Conservation (phyloP, 2,113 vertebrate genomes). For the Scortum barcoo region DNA sequence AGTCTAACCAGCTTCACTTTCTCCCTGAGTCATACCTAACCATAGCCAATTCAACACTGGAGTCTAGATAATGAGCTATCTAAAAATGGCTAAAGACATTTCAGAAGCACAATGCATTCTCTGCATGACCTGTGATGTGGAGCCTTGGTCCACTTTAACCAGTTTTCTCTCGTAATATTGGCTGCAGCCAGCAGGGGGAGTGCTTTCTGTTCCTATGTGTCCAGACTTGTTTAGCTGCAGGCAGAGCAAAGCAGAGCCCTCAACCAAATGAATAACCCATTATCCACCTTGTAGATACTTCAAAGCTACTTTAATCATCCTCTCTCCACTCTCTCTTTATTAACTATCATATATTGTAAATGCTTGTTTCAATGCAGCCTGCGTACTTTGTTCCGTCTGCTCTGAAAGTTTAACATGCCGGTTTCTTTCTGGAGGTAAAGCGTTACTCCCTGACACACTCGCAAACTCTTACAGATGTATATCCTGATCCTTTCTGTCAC, state of each 20-base stretch:
- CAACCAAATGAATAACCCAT: slow-evolving; percentile 50
- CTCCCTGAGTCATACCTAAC: slow-evolving; percentile 59
- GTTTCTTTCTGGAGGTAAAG: slow-evolving; percentile 59
- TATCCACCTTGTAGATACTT: slow-evolving; percentile 54
- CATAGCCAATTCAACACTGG: slow-evolving; percentile 34
- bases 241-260: slow-evolving; percentile 48
- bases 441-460: slow-evolving; percentile 60
- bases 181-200: slow-evolving; percentile 78
- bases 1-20: slow-evolving; percentile 61
- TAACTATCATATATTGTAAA: slow-evolving; percentile 39
- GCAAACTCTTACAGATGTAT: slow-evolving; percentile 68
- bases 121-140: slow-evolving; percentile 28
- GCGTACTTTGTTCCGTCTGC: slow-evolving; percentile 41
- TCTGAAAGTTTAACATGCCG: slow-evolving; percentile 58
- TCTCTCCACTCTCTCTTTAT: slow-evolving; percentile 24
- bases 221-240: slow-evolving; percentile 44
- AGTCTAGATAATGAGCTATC: slow-evolving; percentile 59
- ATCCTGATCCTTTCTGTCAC: slow-evolving; percentile 70
- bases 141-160: slow-evolving; percentile 46
- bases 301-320: slow-evolving; percentile 70
- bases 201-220: slow-evolving; percentile 66
- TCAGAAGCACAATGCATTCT: slow-evolving; percentile 35
- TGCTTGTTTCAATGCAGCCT: slow-evolving; percentile 38
- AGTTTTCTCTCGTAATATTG: slow-evolving; percentile 28
- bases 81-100: slow-evolving; percentile 51